These are phyloP conservation scores for Himantopus leucocephalus DNA, from an alignment of 2,113 vertebrate genomes.

Conservation along the genomic window DNA sequence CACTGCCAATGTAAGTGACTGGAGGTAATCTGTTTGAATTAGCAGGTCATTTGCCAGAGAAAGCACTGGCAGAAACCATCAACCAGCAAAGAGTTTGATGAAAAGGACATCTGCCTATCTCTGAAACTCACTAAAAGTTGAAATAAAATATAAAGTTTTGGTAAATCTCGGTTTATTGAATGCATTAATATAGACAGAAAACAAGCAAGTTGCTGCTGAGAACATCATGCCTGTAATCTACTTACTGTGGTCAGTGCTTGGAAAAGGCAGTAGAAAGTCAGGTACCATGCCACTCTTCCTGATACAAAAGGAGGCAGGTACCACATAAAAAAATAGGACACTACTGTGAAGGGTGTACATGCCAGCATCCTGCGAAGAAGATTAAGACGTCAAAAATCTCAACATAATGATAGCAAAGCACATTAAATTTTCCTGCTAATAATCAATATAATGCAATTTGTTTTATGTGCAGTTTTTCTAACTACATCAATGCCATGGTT, in stretches of 20 bases:
- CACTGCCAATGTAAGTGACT: not conserved
- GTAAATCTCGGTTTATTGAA: not conserved
- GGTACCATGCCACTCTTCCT: slow-evolving; percentile 87
- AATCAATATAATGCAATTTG: not conserved
- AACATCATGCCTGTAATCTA: not conserved
- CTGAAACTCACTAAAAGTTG: not conserved
- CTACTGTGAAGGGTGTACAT: slow-evolving; percentile 84
- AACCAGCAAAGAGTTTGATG: not conserved
- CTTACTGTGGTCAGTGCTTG: slow-evolving; percentile 93
- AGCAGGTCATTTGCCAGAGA: not conserved
- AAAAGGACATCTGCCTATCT: not conserved
- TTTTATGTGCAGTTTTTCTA: not conserved
- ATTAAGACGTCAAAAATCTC: not conserved
- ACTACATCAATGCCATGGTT: not conserved
- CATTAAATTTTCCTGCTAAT: not conserved
- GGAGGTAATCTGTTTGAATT: not conserved
- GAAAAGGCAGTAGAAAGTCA: slow-evolving; percentile 89
- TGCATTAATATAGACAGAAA: not conserved
- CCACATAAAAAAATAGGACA: slow-evolving; percentile 95
- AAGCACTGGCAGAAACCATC: not conserved
- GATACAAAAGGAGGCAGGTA: slow-evolving; percentile 85
- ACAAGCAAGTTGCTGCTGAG: not conserved
- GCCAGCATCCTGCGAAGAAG: slow-evolving; percentile 85
- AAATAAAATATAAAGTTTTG: not conserved
- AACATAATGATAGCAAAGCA: not conserved